phyloP scores from a whole-genome alignment of 2,797 vertebrate species.

The Clarias laeviceps region DNA sequence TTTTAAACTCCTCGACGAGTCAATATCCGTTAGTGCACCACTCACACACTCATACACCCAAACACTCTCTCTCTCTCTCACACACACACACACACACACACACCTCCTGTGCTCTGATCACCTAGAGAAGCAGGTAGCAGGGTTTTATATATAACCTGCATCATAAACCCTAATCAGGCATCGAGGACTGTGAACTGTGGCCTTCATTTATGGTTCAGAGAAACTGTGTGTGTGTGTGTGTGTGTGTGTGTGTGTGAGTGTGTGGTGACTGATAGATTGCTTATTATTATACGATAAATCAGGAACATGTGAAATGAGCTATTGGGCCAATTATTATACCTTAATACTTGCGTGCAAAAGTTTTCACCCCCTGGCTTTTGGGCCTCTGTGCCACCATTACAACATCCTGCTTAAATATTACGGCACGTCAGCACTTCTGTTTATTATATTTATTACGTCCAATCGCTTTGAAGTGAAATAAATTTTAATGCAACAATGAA shows the following conservation, averaged over 20 bases:
- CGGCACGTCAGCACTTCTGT: not conserved
- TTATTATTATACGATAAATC: not conserved
- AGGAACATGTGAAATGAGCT: not conserved
- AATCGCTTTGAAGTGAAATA: not conserved
- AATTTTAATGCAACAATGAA: not conserved
- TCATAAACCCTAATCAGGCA: slow-evolving; percentile 19
- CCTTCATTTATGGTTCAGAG: slow-evolving; percentile 41
- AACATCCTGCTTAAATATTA: not conserved
- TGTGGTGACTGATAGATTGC: not conserved
- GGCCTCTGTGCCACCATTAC: not conserved
- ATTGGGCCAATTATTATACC: no score
- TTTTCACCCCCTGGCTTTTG: not conserved
- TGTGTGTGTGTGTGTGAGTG: not conserved
- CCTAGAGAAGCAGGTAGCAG: slow-evolving; percentile 11
- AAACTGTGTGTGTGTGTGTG: not conserved
- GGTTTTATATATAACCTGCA: slow-evolving; percentile 52
- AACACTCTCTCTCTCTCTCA: not conserved
- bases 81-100: slow-evolving; percentile 18
- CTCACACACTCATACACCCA: slow-evolving; percentile 2
- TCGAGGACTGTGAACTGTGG: slow-evolving; percentile 30
- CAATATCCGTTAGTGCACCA: slow-evolving; percentile 56
- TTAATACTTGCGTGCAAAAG: not conserved
- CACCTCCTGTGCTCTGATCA: slow-evolving; percentile 21
- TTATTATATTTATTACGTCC: not conserved
- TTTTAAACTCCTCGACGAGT: slow-evolving; percentile 31